Base-by-base conservation (phyloP, 2,797 vertebrate genomes). In the Furcifer pardalis region DNA sequence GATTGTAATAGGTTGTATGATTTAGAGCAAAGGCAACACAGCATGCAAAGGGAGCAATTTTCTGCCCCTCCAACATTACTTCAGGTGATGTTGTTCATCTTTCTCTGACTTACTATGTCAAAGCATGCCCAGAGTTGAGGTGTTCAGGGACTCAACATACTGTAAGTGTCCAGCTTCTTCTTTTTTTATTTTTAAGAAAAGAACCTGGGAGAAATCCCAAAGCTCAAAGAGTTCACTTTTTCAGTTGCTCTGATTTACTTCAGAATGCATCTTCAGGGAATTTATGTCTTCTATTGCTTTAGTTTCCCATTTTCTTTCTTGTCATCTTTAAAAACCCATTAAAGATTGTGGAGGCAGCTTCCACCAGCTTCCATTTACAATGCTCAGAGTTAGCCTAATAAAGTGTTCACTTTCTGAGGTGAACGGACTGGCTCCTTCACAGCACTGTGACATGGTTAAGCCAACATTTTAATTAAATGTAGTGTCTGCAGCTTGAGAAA, bases 41-140 rank as follows among this genome's bases (percentile, higher is more conserved):
- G 91, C 94, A 96, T 96, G 97, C 97, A 95, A 94, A 96, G 98
- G 98, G 98, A 99, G 97, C 97, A 97, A 98, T 99, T 99, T 98
- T 97, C 96, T 95, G 96, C 97, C 98, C 97, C 95, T 97, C 97
- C 97, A 97, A 97, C 97, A 96, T 97, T 95, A 95, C 97, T 97
- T 93, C 96, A 97, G 98, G 97, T 97, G 97, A 98, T 97, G 97
- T 96, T 96, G 97, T 98, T 98, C 97, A 97, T 99, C 98, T 99
- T 98, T 96, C 95, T 96, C 96, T 96, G 97, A 96, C 97, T 97
- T 68, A 87, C 96, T 96, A 94, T 98, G 97, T 98, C 98, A 98
- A 97, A 97, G 95, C 94, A 95, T 91, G 96, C 97, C 96, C 91
- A 93, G 95, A 96, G 95, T 95, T 92, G 91, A 94, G 95, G 94